These are phyloP conservation scores for Masnerella sp. DNA, from an alignment of 2,888 invertebrate species.

Conservation along the genomic window DNA sequence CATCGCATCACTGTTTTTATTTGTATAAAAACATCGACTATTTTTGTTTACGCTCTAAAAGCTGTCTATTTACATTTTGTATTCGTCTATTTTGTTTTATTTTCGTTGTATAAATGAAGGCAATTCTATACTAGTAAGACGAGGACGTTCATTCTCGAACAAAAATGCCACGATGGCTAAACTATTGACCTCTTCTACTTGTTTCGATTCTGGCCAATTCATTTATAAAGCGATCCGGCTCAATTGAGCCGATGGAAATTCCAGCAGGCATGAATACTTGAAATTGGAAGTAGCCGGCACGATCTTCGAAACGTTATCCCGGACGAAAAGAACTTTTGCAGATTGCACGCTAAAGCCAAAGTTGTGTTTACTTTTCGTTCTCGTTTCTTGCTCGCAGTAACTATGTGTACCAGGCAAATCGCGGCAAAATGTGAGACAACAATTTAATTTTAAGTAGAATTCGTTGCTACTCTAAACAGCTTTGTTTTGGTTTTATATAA, in stretches of 20 bases:
- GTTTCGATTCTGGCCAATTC: constrained; percentile 17
- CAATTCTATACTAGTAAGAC: too few relatives aligned
- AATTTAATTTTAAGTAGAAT: too few relatives aligned
- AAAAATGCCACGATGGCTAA: not conserved
- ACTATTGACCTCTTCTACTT: constrained; percentile 5
- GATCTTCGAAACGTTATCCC: constrained; percentile 25
- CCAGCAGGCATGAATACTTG: constrained; percentile 38
- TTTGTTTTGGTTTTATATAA: too few relatives aligned
- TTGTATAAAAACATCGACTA: too few relatives aligned
- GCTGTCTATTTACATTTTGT: too few relatives aligned
- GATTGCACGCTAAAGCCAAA: constrained; percentile 33
- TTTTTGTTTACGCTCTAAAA: too few relatives aligned
- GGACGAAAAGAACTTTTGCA: constrained; percentile 8
- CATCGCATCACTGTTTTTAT: too few relatives aligned
- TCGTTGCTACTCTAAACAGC: too few relatives aligned
- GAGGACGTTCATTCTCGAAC: not conserved
- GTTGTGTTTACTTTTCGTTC: constrained; percentile 24
- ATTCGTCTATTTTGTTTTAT: too few relatives aligned
- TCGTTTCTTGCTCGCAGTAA: constrained; percentile 10
- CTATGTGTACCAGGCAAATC: constrained; percentile 13
- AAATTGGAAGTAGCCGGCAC: constrained; percentile 33
- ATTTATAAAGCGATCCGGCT: constrained; percentile 34
- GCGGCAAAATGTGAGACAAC: not conserved
- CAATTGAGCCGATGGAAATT: constrained; percentile 28
- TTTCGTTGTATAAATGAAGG: too few relatives aligned